Conservation (phyloP, 2,797 vertebrate genomes). For the Karalla daura region DNA sequence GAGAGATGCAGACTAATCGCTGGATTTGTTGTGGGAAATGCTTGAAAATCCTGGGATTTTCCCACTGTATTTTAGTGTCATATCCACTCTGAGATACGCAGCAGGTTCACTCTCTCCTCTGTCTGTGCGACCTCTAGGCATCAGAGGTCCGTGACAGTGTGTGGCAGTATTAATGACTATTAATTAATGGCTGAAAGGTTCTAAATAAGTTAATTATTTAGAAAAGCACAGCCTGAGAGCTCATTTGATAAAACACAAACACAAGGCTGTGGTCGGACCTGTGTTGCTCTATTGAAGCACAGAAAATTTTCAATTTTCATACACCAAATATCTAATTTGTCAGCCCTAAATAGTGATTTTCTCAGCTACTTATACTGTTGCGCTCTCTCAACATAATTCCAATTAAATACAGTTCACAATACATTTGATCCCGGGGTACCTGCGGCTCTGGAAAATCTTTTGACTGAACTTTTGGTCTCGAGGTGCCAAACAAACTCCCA, state of each 20-base stretch:
- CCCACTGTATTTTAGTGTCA: slow-evolving; percentile 56
- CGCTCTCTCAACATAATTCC: not conserved
- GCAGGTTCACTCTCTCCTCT: slow-evolving; percentile 22
- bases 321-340: no score
- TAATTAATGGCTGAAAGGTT: not conserved
- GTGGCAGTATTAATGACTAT: not conserved
- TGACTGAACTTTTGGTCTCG: slow-evolving; percentile 51
- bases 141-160: not conserved
- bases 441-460: slow-evolving; percentile 16
- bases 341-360: no score
- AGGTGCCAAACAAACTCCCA: slow-evolving; percentile 49
- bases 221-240: not conserved
- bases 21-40: slow-evolving; percentile 78
- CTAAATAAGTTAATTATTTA: no score
- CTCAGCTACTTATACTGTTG: slow-evolving; percentile 1
- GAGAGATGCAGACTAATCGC: slow-evolving; percentile 70
- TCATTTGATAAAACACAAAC: no score
- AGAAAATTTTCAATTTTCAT: no score
- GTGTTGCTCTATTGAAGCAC: no score
- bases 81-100: slow-evolving; percentile 58
- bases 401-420: slow-evolving; percentile 4
- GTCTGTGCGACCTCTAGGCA: not conserved
- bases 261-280: no score
- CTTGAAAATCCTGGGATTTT: slow-evolving; percentile 75
- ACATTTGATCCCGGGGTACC: slow-evolving; percentile 20